Conservation (phyloP, 2,113 vertebrate species). For the Chunga burmeisteri region DNA sequence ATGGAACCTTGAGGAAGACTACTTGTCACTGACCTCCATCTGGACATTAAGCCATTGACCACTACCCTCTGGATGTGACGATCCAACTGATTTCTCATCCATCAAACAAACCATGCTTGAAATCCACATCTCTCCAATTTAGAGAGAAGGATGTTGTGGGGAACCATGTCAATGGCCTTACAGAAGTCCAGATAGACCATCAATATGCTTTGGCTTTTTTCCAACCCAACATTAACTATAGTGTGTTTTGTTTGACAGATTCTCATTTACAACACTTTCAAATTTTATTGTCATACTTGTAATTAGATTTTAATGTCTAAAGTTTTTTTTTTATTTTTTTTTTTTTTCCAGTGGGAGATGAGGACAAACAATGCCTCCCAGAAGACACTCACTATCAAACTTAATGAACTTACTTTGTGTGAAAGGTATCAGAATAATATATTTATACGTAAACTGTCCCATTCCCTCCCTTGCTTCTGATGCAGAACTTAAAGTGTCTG, state of each 20-base stretch:
- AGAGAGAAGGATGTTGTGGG: no score
- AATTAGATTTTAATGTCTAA: background rate
- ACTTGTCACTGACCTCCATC: background rate
- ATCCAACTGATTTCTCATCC: no score
- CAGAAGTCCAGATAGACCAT: background rate
- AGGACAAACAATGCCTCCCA: background rate
- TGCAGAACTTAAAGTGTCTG: background rate
- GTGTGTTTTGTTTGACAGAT: background rate
- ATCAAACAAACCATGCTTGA: no score
- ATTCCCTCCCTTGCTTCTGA: background rate
- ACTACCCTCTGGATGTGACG: background rate
- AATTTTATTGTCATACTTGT: background rate
- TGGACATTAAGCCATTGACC: background rate
- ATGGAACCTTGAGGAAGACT: background rate
- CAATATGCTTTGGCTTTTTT: background rate
- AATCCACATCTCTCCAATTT: no score
- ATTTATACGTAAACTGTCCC: background rate
- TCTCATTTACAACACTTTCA: background rate
- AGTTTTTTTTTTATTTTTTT: background rate
- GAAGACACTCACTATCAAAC: background rate
- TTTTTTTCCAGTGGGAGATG: background rate
- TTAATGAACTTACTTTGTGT: background rate
- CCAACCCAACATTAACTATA: background rate
- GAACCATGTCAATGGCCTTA: no score
- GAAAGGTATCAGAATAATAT: background rate